These are phyloP conservation scores for Eremophila alpestris DNA, from an alignment of 2,797 vertebrate genomes.

Conservation along the genomic window DNA sequence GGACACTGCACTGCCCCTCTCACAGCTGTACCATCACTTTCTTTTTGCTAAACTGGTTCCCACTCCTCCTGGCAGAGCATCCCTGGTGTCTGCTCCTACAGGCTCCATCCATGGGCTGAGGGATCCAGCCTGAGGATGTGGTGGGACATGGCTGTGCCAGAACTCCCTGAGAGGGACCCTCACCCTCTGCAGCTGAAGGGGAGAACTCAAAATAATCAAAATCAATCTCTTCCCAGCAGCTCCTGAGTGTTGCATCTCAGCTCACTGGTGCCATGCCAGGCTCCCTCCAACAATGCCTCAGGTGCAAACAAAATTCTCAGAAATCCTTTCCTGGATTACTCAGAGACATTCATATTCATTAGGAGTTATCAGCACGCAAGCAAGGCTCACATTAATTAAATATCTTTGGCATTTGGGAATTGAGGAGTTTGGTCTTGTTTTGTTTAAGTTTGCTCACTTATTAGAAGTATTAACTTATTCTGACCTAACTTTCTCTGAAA, in stretches of 20 bases:
- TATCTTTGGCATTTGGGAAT: constrained; percentile 40
- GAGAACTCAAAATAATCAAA: constrained; percentile 3
- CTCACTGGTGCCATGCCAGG: rapidly evolving
- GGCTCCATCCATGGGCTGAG: neutral
- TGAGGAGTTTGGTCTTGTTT: constrained; percentile 26
- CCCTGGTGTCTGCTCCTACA: neutral
- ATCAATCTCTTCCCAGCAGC: neutral
- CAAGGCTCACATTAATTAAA: constrained; percentile 57
- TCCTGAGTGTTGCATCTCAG: neutral
- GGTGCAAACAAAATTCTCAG: constrained; percentile 57
- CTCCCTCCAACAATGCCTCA: constrained; percentile 13
- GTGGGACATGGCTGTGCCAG: neutral
- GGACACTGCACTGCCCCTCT: neutral
- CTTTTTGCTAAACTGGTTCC: neutral
- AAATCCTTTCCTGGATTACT: constrained; percentile 52
- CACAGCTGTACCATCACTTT: neutral
- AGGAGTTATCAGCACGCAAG: constrained; percentile 46
- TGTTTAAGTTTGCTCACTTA: constrained; percentile 40
- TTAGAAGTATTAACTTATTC: constrained; percentile 19
- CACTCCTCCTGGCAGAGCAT: neutral
- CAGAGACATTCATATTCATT: constrained; percentile 66
- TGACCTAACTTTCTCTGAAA: constrained; percentile 16
- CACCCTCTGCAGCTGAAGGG: neutral
- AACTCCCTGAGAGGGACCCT: neutral
- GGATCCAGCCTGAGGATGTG: neutral